Evolutionary conservation across 2,113 vertebrate genomes (phyloP), one percentile per base, ranked within the genome.

Genomic region (Deroptyus accipitrinus): DNA sequence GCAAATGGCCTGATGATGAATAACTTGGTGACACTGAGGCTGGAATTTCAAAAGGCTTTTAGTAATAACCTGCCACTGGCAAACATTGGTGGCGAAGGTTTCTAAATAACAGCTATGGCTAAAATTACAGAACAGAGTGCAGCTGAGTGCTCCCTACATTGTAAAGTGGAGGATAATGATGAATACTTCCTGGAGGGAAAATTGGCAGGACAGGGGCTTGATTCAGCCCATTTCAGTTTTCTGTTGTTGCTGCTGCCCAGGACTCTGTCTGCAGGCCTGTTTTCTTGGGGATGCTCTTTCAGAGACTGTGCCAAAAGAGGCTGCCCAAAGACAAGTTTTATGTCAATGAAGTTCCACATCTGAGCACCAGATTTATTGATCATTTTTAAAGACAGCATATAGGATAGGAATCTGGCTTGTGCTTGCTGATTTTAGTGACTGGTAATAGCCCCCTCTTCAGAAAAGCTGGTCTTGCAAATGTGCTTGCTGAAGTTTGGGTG

Each of bases 41-140:
- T 64, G 90, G 76, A 54, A 61, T 83, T 83, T 72, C 55, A 54
- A 49, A 83, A 83, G 83, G 76, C 72, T 59, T 59, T 86, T 79
- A 41, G 67, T 48, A 49, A 55, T 67, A 64, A 64, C 51, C 70
- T 74, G 51, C 41, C 49, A 33, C 86, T 6, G 42, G 72, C 86
- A 90, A 92, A 92, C 76, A 24, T 7, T 7, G 42, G 13, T 51
- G 68, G 62, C 22, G 69, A 33, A 64, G 73, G 35, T 61, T 69
- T 72, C 54, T 85, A 69, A 64, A 83, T 67, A 76, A 80, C 86
- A 80, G 37, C 67, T 24, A 3, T 10, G 17, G 54, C 48, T 80
- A 44, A 83, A 61, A 91, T 76, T 46, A 31, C 49, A 77, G 59
- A 35, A n/a, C 6, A 59, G 52, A 88, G 80, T 23, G 35, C 28